Evolutionary conservation across 2,888 invertebrate genomes (phyloP).

Genomic region (Drosophila emarginata): DNA sequence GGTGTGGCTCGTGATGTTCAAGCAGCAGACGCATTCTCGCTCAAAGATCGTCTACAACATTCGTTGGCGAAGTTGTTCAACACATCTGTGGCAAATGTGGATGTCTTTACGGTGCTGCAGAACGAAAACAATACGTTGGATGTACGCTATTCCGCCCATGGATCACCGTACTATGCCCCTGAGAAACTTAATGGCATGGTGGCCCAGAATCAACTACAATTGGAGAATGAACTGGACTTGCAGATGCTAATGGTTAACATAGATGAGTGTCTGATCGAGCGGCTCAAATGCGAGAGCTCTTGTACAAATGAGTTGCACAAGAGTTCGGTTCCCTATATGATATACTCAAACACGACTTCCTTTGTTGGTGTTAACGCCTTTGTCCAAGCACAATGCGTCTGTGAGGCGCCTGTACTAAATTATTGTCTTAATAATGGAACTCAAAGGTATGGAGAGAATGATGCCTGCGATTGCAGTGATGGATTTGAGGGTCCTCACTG

Average conservation of each 20-base stretch:
- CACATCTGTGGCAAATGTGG: constrained; percentile 91
- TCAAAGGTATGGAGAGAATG: constrained; percentile 84
- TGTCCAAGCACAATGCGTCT: constrained; percentile 90
- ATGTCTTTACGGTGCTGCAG: constrained; percentile 95
- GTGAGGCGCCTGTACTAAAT: constrained; percentile 79
- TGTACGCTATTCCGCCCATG: constrained; percentile 95
- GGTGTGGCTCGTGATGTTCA: constrained; percentile 80
- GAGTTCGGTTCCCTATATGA: constrained; percentile 89
- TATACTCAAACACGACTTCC: constrained; percentile 96
- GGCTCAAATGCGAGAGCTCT: constrained; percentile 87
- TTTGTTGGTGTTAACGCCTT: constrained; percentile 96
- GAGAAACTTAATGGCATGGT: constrained; percentile 94
- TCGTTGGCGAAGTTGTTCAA: constrained; percentile 89
- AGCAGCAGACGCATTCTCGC: constrained; percentile 74
- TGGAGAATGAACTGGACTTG: constrained; percentile 88
- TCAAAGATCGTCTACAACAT: constrained; percentile 83
- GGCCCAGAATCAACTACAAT: constrained; percentile 87
- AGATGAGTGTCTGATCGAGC: constrained; percentile 93
- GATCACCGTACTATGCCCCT: constrained; percentile 95
- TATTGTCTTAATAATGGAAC: constrained; percentile 91
- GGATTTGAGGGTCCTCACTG: constrained; percentile 94
- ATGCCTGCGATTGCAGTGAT: constrained; percentile 90
- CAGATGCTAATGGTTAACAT: constrained; percentile 94
- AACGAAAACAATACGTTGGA: constrained; percentile 87
- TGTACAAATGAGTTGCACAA: constrained; percentile 91